Conservation (phyloP, 2,888 invertebrate genomes). For the Yponomeuta malinellus region DNA sequence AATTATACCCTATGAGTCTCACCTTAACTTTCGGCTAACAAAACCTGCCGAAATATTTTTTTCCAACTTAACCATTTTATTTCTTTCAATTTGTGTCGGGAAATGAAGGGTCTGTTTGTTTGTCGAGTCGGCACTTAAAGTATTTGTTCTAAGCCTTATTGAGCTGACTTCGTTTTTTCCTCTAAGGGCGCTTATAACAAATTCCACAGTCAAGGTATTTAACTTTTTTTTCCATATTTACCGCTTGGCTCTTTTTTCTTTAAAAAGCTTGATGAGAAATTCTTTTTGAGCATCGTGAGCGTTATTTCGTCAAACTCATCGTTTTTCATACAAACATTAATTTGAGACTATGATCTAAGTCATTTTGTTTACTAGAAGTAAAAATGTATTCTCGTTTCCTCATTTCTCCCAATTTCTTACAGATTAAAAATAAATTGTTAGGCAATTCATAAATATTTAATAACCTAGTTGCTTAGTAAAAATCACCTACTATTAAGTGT, state of each 20-base stretch:
- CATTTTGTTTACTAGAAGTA: neutral
- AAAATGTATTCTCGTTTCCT: neutral
- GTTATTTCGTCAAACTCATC: neutral
- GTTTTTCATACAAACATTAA: neutral
- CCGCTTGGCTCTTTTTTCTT: slow-evolving; percentile 6
- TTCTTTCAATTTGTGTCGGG: slow-evolving; percentile 46
- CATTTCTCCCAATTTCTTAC: too few relatives aligned
- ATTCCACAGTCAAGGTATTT: slow-evolving; percentile 22
- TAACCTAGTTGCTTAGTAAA: too few relatives aligned
- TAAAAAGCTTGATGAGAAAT: neutral
- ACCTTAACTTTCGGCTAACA: neutral
- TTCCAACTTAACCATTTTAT: slow-evolving; percentile 8
- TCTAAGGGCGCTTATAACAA: slow-evolving; percentile 34
- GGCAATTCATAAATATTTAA: too few relatives aligned
- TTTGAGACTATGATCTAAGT: neutral
- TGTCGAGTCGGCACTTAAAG: slow-evolving; percentile 38
- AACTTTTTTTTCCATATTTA: slow-evolving; percentile 20
- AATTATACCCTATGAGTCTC: neutral
- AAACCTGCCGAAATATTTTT: slow-evolving; percentile 16
- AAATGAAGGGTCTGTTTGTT: slow-evolving; percentile 47
- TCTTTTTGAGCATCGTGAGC: neutral
- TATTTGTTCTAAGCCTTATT: slow-evolving; percentile 46
- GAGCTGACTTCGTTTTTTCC: slow-evolving; percentile 24
- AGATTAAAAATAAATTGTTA: too few relatives aligned
- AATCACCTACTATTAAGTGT: too few relatives aligned